phyloP scores from a whole-genome alignment of 2,888 invertebrate species.

The Panzeria rudis region DNA sequence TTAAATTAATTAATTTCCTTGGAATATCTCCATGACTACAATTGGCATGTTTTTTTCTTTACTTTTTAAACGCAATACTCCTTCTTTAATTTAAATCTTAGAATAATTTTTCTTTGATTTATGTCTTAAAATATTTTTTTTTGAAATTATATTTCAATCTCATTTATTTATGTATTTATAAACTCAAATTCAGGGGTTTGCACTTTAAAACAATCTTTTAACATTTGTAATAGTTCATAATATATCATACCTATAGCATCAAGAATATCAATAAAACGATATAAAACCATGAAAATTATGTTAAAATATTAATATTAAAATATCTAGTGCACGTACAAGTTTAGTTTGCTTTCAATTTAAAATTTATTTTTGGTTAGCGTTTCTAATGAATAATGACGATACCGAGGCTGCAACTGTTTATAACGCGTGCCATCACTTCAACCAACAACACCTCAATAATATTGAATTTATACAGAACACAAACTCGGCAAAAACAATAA shows the following conservation, averaged over 20 bases:
- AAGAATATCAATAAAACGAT: constrained; percentile 71
- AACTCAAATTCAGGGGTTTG: neutral
- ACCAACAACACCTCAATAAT: constrained; percentile 72
- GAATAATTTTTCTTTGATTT: too few relatives aligned
- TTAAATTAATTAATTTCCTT: neutral
- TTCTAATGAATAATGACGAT: constrained; percentile 61
- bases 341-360: constrained; percentile 55
- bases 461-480: constrained; percentile 67
- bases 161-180: neutral
- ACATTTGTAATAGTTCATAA: constrained; percentile 2
- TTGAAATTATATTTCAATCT: neutral
- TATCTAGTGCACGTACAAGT: constrained; percentile 62
- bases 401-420: constrained; percentile 67
- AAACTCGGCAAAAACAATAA: constrained; percentile 50
- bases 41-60: neutral
- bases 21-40: constrained; percentile 5
- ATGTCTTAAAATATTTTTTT: too few relatives aligned
- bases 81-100: too few relatives aligned
- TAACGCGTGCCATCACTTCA: constrained; percentile 73
- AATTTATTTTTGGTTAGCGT: constrained; percentile 61
- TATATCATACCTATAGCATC: constrained; percentile 68
- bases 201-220: neutral
- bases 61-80: neutral
- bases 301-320: constrained; percentile 51
- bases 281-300: constrained; percentile 70